Evolutionary conservation across 2,113 vertebrate species (phyloP).

Genomic region (Isichthys henryi): DNA sequence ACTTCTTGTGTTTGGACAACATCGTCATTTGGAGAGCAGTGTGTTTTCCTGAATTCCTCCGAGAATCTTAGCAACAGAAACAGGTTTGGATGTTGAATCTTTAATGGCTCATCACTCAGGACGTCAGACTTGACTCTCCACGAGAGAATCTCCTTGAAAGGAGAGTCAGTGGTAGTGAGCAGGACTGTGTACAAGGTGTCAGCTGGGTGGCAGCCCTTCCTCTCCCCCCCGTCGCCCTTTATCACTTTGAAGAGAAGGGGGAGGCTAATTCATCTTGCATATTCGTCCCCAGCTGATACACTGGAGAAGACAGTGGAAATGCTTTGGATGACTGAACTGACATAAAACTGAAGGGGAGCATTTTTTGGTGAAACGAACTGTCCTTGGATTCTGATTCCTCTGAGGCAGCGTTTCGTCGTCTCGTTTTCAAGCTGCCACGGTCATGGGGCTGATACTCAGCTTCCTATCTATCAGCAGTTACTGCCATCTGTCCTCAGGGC

Average conservation of each 20-base stretch:
- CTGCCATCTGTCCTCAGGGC: not conserved
- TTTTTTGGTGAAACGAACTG: not conserved
- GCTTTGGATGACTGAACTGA: not conserved
- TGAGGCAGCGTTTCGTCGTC: not conserved
- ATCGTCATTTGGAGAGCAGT: not conserved
- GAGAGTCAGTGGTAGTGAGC: not conserved
- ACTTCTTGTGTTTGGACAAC: not conserved
- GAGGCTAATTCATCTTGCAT: not conserved
- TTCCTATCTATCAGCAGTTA: constrained; percentile 12
- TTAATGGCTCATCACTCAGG: not conserved
- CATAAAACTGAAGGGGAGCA: not conserved
- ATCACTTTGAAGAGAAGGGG: not conserved
- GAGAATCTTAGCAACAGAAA: constrained; percentile 17
- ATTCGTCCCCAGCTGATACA: not conserved
- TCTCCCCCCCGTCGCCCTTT: not conserved
- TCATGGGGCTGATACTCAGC: constrained; percentile 5
- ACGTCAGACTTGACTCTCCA: not conserved
- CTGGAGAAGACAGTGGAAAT: not conserved
- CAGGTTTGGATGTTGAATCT: constrained; percentile 2
- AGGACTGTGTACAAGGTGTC: too few species aligned
- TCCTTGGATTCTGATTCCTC: not conserved
- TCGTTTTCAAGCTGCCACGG: not conserved
- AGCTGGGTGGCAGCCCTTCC: not conserved
- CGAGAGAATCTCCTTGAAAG: constrained; percentile 34
- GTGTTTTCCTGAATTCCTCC: constrained; percentile 6